These are phyloP conservation scores for Macrochelys suwanniensis DNA, from an alignment of 2,797 vertebrate genomes.

Conservation along the genomic window DNA sequence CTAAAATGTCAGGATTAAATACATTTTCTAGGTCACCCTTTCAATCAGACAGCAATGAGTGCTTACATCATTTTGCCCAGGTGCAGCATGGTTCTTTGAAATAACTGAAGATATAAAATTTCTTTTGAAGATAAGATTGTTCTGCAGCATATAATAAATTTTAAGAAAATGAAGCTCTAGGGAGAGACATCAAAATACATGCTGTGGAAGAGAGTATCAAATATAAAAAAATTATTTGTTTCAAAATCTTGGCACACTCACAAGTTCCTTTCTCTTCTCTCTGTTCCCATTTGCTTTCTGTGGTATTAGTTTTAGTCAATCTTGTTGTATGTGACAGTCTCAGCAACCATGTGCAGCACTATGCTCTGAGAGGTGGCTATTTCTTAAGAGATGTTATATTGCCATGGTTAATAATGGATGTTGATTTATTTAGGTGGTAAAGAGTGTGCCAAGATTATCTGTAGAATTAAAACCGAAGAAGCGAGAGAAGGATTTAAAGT, in stretches of 20 bases:
- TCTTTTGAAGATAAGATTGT: constrained; percentile 69
- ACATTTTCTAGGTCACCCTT: constrained; percentile 29
- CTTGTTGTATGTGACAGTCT: background rate
- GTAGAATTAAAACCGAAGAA: background rate
- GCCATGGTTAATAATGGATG: background rate
- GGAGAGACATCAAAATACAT: constrained; percentile 44
- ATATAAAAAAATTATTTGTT: constrained; percentile 18
- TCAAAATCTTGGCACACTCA: constrained; percentile 53
- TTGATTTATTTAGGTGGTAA: background rate
- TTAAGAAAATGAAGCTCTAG: constrained; percentile 66
- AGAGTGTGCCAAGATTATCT: background rate
- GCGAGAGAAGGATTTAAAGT: background rate
- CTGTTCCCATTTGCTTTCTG: background rate
- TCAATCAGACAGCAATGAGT: constrained; percentile 45
- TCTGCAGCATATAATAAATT: constrained; percentile 65
- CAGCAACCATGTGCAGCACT: background rate
- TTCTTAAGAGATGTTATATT: constrained; percentile 13
- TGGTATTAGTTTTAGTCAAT: constrained; percentile 29
- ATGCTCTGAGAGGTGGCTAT: background rate
- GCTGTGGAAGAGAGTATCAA: constrained; percentile 34
- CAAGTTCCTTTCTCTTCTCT: constrained; percentile 29
- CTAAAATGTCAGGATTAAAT: constrained; percentile 38
- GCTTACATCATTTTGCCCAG: constrained; percentile 47
- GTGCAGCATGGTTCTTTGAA: constrained; percentile 62
- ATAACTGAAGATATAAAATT: constrained; percentile 57